These are phyloP conservation scores for Vanessa tameamea DNA, from an alignment of 1,140 invertebrate species.

Conservation along the genomic window DNA sequence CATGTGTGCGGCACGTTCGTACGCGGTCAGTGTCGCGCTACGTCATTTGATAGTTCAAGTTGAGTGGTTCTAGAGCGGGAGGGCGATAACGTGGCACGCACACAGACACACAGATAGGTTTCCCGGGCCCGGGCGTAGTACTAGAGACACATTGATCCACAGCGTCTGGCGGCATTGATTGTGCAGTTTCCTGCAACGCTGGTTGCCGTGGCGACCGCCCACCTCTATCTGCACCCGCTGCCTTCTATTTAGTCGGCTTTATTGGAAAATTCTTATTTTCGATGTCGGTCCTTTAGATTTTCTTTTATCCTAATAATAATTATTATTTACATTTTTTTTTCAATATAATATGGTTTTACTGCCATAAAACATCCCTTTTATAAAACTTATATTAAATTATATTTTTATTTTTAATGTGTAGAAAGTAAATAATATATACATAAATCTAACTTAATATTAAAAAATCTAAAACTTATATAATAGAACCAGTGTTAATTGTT, in stretches of 20 bases:
- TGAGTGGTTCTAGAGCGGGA: slow-evolving; percentile 52
- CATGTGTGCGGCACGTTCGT: slow-evolving; percentile 34
- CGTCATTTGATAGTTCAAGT: slow-evolving; percentile 48
- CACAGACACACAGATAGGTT: slow-evolving; percentile 58
- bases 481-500: too few relatives aligned
- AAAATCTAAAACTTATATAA: too few relatives aligned
- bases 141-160: slow-evolving; percentile 80
- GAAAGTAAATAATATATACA: too few relatives aligned
- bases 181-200: slow-evolving; percentile 77
- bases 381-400: too few relatives aligned
- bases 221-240: slow-evolving; percentile 59
- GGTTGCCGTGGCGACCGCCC: slow-evolving; percentile 71
- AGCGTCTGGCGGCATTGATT: slow-evolving; percentile 79
- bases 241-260: slow-evolving; percentile 55
- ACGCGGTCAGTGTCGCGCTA: slow-evolving; percentile 30
- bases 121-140: slow-evolving; percentile 76
- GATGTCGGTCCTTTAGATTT: slow-evolving; percentile 22
- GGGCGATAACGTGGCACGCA: slow-evolving; percentile 46
- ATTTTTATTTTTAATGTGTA: too few relatives aligned
- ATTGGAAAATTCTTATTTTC: slow-evolving; percentile 62
- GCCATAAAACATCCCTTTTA: too few relatives aligned
- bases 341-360: not conserved
- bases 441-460: too few relatives aligned
- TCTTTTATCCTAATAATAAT: slow-evolving; percentile 16
- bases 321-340: not conserved